These are phyloP conservation scores for Nothocercus julius DNA, from an alignment of 2,113 vertebrate species.

Conservation along the genomic window DNA sequence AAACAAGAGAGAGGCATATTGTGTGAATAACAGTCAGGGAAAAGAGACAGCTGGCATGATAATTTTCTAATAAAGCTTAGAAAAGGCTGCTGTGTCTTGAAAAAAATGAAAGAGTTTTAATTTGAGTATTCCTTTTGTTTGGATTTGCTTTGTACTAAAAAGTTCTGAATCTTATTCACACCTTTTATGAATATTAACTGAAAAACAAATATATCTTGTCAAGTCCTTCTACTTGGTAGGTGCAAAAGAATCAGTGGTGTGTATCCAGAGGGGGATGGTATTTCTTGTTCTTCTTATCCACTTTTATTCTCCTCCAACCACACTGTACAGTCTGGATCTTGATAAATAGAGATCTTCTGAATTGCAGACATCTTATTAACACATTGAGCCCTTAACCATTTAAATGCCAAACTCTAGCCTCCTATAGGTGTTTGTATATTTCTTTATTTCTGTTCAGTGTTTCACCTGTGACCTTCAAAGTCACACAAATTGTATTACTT, in stretches of 20 bases:
- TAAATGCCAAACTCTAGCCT: background rate
- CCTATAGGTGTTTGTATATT: background rate
- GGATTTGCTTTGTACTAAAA: constrained; percentile 76
- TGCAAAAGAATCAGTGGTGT: constrained; percentile 63
- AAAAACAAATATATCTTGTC: constrained; percentile 76
- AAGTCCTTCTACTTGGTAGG: constrained; percentile 55
- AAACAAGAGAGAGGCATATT: constrained; percentile 86
- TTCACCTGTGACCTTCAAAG: background rate
- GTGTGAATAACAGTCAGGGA: constrained; percentile 86
- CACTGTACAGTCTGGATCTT: constrained; percentile 55
- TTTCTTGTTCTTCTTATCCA: constrained; percentile 46
- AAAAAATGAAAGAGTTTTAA: constrained; percentile 74
- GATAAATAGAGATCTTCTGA: constrained; percentile 58
- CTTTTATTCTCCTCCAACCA: constrained; percentile 30
- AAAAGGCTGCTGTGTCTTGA: constrained; percentile 77
- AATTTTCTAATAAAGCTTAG: constrained; percentile 81
- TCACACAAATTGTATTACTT: background rate
- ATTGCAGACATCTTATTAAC: constrained; percentile 47
- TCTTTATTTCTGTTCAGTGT: background rate
- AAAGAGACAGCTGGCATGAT: constrained; percentile 83
- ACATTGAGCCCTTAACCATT: constrained; percentile 33
- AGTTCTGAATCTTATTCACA: constrained; percentile 77
- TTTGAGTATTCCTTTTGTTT: constrained; percentile 76
- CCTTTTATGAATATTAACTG: constrained; percentile 75
- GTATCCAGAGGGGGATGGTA: constrained; percentile 61